Conservation (phyloP, 2,113 vertebrate species). For the Motacilla tschutschensis region DNA sequence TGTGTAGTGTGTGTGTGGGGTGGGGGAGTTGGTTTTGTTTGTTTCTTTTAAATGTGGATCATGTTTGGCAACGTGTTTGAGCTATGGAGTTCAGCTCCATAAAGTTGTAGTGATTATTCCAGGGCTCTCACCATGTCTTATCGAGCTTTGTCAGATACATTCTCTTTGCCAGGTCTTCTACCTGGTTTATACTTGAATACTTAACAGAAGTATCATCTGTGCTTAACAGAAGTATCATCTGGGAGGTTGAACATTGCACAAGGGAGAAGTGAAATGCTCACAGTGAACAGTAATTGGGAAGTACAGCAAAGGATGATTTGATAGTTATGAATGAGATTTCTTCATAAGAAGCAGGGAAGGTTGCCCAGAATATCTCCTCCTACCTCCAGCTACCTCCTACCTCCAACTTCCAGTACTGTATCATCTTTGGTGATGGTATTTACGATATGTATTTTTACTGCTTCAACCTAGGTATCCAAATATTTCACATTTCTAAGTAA, state of each 20-base stretch:
- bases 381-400: not conserved
- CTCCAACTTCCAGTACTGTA: not conserved
- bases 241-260: not conserved
- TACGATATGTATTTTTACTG: not conserved
- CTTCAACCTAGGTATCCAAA: not conserved
- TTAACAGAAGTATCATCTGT: not conserved
- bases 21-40: not conserved
- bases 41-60: not conserved
- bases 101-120: not conserved
- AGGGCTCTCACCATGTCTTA: not conserved
- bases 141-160: not conserved
- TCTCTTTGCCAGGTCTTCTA: not conserved
- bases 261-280: not conserved
- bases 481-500: not conserved
- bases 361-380: not conserved
- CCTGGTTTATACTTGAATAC: not conserved
- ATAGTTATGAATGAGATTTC: not conserved
- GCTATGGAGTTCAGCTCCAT: not conserved
- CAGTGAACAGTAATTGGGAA: not conserved
- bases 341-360: not conserved
- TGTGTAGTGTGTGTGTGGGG: not conserved
- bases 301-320: not conserved
- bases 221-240: not conserved
- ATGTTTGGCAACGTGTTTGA: not conserved
- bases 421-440: not conserved